Evolutionary conservation across 2,797 vertebrate genomes (phyloP), one percentile per base, ranked within the genome.

Genomic region (Enteromius treurensis): DNA sequence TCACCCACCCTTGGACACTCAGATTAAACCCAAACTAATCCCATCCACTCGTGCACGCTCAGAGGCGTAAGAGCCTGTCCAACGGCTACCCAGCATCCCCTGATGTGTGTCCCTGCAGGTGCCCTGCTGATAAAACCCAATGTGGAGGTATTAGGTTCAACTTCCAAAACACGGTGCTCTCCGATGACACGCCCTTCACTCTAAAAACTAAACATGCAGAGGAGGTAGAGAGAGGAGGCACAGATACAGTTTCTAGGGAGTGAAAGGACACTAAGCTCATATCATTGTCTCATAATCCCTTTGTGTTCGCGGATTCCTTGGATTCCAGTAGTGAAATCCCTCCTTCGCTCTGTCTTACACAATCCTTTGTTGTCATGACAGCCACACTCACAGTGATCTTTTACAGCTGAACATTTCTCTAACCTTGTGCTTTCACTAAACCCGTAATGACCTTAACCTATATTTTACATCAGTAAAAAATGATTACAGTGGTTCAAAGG

Each of bases 21-120:
- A 89, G 92, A 94, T 94, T 94, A 94, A 86, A 79, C 84, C 60
- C 82, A 83, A 82, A 86, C 84, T 93, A 93, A 94, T 94, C 92
- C 91, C 86, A 88, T 89, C 89, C 87, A 86, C 88, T 88, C 83
- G 87, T 83, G 83, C 73, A 65, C 55, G 42, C 67, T 74, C 81
- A 26, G 29, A 84, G 87, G 79, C 81, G 82, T 67, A 81, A 82
- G 55, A 85, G 76, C 75, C 85, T 14, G 40, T 83, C 42, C 23
- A 51, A 75, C 49, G 42, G 40, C 55, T 88, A 85, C 89, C 86
- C 86, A 81, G 68, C 26, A 29, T 80, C 60, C 40, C 26, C 23
- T 42, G 68, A 45, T 49, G n/a, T 40, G 51, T 77, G 68, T 79
- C 58, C 70, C 74, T 81, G 60, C 82, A 68, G 42, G 58, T 84